Percentiles rank a stretch among this genome's conserved stretches.
Conservation (phyloP, 2,888 invertebrate genomes). For the Acrobasis suavella region DNA sequence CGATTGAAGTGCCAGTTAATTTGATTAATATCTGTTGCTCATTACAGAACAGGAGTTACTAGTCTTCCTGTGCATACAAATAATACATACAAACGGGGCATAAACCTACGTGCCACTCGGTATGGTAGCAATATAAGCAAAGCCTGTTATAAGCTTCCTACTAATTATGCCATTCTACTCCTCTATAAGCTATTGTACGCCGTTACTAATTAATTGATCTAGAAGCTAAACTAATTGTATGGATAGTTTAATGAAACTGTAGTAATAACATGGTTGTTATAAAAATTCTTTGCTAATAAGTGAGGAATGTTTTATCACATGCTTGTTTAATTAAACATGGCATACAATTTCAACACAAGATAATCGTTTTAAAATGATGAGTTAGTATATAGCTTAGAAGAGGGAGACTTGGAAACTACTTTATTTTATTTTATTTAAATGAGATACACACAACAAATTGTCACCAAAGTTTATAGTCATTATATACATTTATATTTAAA, state of each 20-base stretch:
- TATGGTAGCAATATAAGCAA: conserved; percentile 7
- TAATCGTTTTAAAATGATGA: too few relatives aligned
- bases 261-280: conserved; percentile 11
- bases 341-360: too few relatives aligned
- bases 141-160: conserved; percentile 9
- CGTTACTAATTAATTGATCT: conserved; percentile 19
- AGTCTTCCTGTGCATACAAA: not conserved
- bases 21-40: too few relatives aligned
- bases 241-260: conserved; percentile 11
- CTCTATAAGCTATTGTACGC: not conserved
- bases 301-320: conserved; percentile 9
- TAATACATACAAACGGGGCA: not conserved
- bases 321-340: not conserved
- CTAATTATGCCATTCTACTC: conserved; percentile 14
- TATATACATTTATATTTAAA: too few relatives aligned
- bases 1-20: too few relatives aligned
- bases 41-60: not conserved
- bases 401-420: too few relatives aligned
- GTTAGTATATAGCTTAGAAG: too few relatives aligned
- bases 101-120: conserved; percentile 4
- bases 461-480: too few relatives aligned
- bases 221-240: conserved; percentile 14
- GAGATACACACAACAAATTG: too few relatives aligned
- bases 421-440: too few relatives aligned
- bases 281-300: conserved; percentile 8